Conservation (phyloP, 2,113 vertebrate species). For the Eretmochelys imbricata region DNA sequence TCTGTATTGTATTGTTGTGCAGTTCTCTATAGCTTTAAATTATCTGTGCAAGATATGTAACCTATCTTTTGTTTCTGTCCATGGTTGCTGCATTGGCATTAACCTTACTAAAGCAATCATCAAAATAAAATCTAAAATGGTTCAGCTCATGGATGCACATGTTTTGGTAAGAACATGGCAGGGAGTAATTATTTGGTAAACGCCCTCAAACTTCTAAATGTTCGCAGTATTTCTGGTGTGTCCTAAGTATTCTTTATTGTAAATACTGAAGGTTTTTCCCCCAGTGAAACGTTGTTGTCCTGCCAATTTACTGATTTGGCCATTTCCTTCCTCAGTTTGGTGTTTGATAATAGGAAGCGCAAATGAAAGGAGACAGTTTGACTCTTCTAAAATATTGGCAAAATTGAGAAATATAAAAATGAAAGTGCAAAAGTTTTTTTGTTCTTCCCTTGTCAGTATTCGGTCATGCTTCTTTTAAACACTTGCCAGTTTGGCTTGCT, state of each 20-base stretch:
- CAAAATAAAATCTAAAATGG: not conserved
- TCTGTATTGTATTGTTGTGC: not conserved
- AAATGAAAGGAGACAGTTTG: not conserved
- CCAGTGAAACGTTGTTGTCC: not conserved
- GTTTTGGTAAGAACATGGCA: not conserved
- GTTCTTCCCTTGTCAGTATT: not conserved
- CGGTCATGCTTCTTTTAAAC: fast-evolving
- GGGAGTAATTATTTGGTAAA: not conserved
- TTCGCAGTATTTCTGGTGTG: not conserved
- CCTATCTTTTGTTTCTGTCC: not conserved
- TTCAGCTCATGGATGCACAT: not conserved
- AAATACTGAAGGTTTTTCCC: not conserved
- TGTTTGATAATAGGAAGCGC: not conserved
- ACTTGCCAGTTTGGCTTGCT: slow-evolving; percentile 17
- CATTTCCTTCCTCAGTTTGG: not conserved
- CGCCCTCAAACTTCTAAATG: not conserved
- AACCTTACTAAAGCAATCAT: not conserved
- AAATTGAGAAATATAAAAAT: not conserved
- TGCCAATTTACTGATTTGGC: not conserved
- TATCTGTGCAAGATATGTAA: fast-evolving
- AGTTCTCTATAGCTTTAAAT: not conserved
- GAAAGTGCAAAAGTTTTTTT: not conserved
- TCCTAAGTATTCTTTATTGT: not conserved
- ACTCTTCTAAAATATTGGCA: not conserved
- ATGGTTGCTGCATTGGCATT: not conserved